A percentile compares a stretch with the other conserved stretches of the same genome.
Evolutionary conservation across 2,113 vertebrate species (phyloP).

Genomic region (Grallaria varia): DNA sequence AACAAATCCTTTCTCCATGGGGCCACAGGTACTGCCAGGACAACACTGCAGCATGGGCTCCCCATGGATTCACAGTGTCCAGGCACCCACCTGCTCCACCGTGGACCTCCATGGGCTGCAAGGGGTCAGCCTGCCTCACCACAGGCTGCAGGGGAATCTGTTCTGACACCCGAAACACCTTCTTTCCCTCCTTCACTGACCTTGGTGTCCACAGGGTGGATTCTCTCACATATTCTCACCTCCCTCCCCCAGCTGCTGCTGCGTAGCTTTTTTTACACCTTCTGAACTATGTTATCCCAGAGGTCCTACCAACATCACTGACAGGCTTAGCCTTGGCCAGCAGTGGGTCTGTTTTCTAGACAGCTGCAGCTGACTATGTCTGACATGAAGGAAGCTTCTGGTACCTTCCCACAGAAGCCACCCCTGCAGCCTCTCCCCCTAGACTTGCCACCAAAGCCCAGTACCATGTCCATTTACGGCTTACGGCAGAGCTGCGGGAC

Average conservation of each 20-base stretch:
- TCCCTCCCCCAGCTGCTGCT: background rate
- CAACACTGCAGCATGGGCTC: background rate
- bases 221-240: background rate
- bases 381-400: background rate
- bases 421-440: background rate
- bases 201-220: background rate
- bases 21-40: background rate
- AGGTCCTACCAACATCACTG: fast-evolving
- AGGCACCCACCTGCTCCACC: background rate
- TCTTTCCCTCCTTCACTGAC: background rate
- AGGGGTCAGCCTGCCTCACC: background rate
- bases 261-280: background rate
- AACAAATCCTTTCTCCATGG: background rate
- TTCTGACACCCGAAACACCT: background rate
- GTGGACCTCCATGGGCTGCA: background rate
- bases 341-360: background rate
- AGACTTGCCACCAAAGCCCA: background rate
- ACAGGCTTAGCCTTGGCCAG: background rate
- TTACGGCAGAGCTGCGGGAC: background rate
- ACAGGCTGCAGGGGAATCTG: background rate
- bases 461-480: background rate
- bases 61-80: background rate
- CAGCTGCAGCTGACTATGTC: background rate
- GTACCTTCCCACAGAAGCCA: background rate
- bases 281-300: background rate